Base-by-base conservation (phyloP, 2,113 vertebrate genomes). In the Ciconia maguari region DNA sequence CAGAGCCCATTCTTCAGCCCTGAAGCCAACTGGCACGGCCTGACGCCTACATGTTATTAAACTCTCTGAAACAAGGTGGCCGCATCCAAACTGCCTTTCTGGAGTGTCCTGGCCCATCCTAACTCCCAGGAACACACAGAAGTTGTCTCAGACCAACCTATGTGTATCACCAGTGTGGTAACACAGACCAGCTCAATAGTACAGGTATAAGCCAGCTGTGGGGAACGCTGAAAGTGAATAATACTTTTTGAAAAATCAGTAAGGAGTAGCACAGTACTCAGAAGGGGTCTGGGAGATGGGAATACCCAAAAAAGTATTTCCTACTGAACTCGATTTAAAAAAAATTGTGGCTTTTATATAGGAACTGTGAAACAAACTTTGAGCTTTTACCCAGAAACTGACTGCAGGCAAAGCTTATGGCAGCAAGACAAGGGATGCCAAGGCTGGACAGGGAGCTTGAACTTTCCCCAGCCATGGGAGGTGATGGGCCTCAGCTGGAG, bases 1-100 rank as follows among this genome's bases (percentile, higher is more conserved):
- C 93, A 95, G 84, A 95, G 87, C 66, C 94, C 90, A 58, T 95
- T 96, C 96, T 93, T 87, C 62, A 91, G 87, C 74, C 94, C 89
- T 71, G 80, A 52, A 95, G 95, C 92, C 78, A 97, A 80, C 49
- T 95, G 95, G 96, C 96, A 96, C 11, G 0, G 78, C 54, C 76
- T 72, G 13, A 83, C 1, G 2, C 62, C 78, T 83, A 72, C 90
- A 3, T 58, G 32, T 58, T 83, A 87, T 57, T 95, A 85, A 87
- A 90, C 36, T 70, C 11, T 44, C 84, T 87, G 70, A 93, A 91
- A 91, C 78, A 92, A 96, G 74, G 87, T 80, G 74, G 25, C 58
- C 3, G 0, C 54, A 87, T 95, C 52, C 78, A 93, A 69, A 58
- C 30, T n/a, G 82, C 62, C 44, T 90, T 91, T 84, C 72, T 61